phyloP scores from a whole-genome alignment of 2,113 vertebrate genomes.

The Atrichornis clamosus region DNA sequence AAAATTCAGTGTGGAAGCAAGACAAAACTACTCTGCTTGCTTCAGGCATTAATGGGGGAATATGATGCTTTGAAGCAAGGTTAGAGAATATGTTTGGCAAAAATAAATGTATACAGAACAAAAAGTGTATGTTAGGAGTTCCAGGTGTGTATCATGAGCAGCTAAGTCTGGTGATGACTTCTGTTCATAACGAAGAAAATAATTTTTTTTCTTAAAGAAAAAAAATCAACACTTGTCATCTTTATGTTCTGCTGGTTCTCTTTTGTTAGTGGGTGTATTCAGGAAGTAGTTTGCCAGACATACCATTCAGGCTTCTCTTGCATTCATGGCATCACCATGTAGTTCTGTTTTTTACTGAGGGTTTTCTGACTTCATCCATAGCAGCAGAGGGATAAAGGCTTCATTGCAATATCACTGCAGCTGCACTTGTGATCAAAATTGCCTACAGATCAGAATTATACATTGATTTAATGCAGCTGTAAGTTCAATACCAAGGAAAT shows the following conservation, averaged over 20 bases:
- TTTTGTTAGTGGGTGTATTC: neutral
- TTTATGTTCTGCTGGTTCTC: neutral
- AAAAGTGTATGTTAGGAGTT: neutral
- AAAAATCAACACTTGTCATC: neutral
- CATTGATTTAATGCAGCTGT: neutral
- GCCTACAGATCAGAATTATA: neutral
- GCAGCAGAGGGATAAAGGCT: neutral
- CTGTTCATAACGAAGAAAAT: neutral
- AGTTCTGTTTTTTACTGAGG: neutral
- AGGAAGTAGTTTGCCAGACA: neutral
- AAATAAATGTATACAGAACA: neutral
- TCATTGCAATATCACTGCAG: rapidly evolving
- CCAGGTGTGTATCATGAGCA: neutral
- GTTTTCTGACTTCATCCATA: neutral
- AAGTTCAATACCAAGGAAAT: neutral
- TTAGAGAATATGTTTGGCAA: neutral
- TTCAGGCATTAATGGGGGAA: neutral
- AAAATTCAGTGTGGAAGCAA: neutral
- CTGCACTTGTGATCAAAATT: neutral
- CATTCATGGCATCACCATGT: neutral
- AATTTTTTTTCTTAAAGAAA: neutral
- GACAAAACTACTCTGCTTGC: neutral
- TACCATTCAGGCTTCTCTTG: neutral
- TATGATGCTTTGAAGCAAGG: neutral
- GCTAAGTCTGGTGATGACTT: neutral